These are phyloP conservation scores for Pristis pectinata DNA, from an alignment of 2,797 vertebrate genomes.

Conservation along the genomic window DNA sequence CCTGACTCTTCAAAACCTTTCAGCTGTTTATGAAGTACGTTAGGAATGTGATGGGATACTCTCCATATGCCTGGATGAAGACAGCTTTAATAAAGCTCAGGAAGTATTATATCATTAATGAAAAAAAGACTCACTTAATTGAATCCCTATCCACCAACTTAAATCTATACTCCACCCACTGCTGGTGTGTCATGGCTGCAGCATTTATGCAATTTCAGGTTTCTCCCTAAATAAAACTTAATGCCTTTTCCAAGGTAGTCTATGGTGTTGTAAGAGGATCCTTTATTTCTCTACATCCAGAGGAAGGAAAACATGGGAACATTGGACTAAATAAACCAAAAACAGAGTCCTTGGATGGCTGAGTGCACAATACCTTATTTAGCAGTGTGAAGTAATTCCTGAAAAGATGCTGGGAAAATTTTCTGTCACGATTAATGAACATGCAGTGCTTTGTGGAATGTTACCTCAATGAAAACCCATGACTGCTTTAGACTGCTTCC, in stretches of 20 bases:
- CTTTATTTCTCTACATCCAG: not conserved
- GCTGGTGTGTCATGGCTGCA: too few species aligned
- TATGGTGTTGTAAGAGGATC: not conserved
- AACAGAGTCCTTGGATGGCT: not conserved
- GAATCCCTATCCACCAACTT: too few species aligned
- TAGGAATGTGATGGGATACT: too few species aligned
- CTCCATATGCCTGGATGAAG: too few species aligned
- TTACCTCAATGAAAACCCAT: not conserved
- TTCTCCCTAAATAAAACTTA: not conserved
- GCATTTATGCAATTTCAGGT: not conserved
- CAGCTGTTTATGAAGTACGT: too few species aligned
- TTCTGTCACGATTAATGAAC: not conserved
- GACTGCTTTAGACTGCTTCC: not conserved
- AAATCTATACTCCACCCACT: too few species aligned
- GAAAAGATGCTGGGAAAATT: not conserved
- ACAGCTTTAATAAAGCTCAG: too few species aligned
- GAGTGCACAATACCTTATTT: not conserved
- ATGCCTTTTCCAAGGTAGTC: not conserved
- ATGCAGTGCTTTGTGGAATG: not conserved
- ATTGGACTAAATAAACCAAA: slow-evolving; percentile 7
- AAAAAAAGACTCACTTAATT: too few species aligned
- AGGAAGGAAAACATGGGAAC: not conserved
- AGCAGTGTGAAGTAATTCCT: not conserved
- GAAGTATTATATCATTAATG: too few species aligned
- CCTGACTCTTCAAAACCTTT: too few species aligned